Percentiles rank a stretch among this genome's conserved stretches.
phyloP scores from a whole-genome alignment of 2,888 invertebrate genomes.

The Sinhomidia bicolor region DNA sequence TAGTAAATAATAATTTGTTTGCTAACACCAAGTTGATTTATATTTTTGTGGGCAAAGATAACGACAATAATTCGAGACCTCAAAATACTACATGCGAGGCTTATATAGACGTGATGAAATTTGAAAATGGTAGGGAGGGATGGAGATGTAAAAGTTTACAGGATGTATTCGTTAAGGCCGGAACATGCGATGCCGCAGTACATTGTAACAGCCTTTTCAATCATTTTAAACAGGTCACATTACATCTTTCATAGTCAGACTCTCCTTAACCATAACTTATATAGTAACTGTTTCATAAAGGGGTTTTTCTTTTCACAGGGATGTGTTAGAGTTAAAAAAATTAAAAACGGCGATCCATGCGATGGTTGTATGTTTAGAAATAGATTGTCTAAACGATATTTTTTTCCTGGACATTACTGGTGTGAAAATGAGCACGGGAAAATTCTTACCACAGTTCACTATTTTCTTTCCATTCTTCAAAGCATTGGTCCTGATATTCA shows the following conservation, averaged over 20 bases:
- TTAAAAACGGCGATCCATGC: too few relatives aligned
- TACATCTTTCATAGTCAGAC: too few relatives aligned
- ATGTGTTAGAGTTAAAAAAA: too few relatives aligned
- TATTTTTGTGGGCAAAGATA: neutral
- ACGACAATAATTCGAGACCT: neutral
- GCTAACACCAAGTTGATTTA: neutral
- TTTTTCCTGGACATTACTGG: slow-evolving; percentile 62
- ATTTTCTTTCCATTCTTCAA: slow-evolving; percentile 64
- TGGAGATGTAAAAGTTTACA: neutral
- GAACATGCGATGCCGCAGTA: slow-evolving; percentile 61
- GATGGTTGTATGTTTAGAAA: slow-evolving; percentile 28
- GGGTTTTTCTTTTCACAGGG: too few relatives aligned
- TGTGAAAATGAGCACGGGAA: slow-evolving; percentile 44
- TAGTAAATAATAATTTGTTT: neutral
- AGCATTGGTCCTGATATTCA: neutral
- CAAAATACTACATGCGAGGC: neutral
- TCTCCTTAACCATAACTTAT: too few relatives aligned
- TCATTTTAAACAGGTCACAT: slow-evolving; percentile 53
- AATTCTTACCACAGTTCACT: slow-evolving; percentile 54
- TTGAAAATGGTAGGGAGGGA: neutral
- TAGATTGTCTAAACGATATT: neutral
- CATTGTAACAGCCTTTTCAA: slow-evolving; percentile 67
- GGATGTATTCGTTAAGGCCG: too few relatives aligned
- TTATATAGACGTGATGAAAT: neutral
- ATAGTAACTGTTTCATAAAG: too few relatives aligned